Conservation (phyloP, 2,888 invertebrate species). For the Caenorhabditis angaria region DNA sequence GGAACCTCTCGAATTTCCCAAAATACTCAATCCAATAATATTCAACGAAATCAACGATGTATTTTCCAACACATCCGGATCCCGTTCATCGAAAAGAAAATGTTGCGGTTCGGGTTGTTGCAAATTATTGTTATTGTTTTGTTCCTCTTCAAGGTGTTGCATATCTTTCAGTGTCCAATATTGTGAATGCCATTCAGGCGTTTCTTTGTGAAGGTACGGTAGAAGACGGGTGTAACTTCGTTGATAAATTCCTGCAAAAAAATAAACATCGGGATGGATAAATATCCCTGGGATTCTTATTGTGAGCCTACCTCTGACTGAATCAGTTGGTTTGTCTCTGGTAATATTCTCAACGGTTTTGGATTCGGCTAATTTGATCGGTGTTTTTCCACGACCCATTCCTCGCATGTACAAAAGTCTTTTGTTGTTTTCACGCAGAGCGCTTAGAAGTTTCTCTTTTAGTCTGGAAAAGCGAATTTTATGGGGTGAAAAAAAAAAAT, state of each 20-base stretch:
- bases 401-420: slow-evolving; percentile 58
- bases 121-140: background rate
- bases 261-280: too few relatives aligned
- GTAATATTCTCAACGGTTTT: slow-evolving; percentile 67
- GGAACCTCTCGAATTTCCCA: slow-evolving; percentile 25
- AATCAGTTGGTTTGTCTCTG: slow-evolving; percentile 54
- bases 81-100: slow-evolving; percentile 36
- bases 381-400: slow-evolving; percentile 48
- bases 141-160: slow-evolving; percentile 8
- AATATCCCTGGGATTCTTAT: too few relatives aligned
- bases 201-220: slow-evolving; percentile 64
- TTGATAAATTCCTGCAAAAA: slow-evolving; percentile 63
- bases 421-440: slow-evolving; percentile 65
- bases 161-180: slow-evolving; percentile 65
- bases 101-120: slow-evolving; percentile 25
- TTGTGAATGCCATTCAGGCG: slow-evolving; percentile 65
- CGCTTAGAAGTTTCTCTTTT: slow-evolving; percentile 63
- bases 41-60: slow-evolving; percentile 48
- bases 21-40: slow-evolving; percentile 43
- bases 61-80: slow-evolving; percentile 16
- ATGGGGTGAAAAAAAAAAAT: too few relatives aligned
- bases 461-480: slow-evolving; percentile 53
- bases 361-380: slow-evolving; percentile 62
- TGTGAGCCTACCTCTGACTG: slow-evolving; percentile 70
- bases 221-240: slow-evolving; percentile 66